Conservation (phyloP, 2,113 vertebrate genomes). For the Vimba vimba region DNA sequence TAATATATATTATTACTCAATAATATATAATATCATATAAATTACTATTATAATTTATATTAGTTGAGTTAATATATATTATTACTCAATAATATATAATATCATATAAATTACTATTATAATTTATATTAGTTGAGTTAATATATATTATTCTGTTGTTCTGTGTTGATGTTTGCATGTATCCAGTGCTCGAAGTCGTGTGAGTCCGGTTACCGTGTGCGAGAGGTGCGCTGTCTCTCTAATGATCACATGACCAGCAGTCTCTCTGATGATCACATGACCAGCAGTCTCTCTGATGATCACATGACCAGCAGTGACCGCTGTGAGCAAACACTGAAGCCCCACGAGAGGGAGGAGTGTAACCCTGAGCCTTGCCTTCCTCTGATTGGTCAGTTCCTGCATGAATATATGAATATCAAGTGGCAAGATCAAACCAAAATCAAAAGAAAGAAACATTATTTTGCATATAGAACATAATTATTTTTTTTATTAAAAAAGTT, state of each 20-base stretch:
- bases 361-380: slow-evolving; percentile 87
- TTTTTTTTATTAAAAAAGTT: no score
- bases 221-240: slow-evolving; percentile 90
- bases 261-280: slow-evolving; percentile 78
- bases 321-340: slow-evolving; percentile 82
- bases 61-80: no score
- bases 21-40: no score
- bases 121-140: no score
- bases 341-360: slow-evolving; percentile 83
- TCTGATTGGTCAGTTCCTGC: slow-evolving; percentile 80
- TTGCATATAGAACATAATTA: background rate
- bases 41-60: no score
- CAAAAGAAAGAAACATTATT: background rate
- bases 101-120: no score
- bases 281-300: slow-evolving; percentile 86
- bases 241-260: slow-evolving; percentile 82
- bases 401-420: background rate
- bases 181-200: slow-evolving; percentile 93
- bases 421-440: background rate
- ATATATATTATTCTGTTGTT: no score
- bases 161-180: background rate
- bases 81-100: no score
- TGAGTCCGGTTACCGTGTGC: slow-evolving; percentile 89
- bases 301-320: slow-evolving; percentile 77
- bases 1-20: no score